These are phyloP conservation scores for Jordanella pulchra DNA, from an alignment of 2,797 vertebrate genomes.

Conservation along the genomic window DNA sequence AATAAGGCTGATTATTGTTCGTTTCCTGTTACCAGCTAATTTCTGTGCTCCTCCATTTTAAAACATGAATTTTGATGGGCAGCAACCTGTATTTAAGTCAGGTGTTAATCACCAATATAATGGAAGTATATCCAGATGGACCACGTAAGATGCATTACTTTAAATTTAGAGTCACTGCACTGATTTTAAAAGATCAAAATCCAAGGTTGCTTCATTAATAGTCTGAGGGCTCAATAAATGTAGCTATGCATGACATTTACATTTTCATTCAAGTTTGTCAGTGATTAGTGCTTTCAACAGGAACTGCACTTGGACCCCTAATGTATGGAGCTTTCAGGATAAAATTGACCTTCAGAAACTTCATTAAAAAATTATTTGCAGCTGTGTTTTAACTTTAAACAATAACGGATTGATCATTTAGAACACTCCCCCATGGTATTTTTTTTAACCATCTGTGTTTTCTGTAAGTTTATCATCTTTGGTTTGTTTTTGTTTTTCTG, in stretches of 20 bases:
- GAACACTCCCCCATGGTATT: neutral
- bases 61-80: neutral
- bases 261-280: too few relatives aligned
- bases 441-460: neutral
- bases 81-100: neutral
- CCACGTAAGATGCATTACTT: too few relatives aligned
- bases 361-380: neutral
- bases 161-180: too few relatives aligned
- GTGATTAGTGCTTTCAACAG: neutral
- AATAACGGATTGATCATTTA: neutral
- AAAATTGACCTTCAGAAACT: neutral
- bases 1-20: neutral
- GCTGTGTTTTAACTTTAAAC: neutral
- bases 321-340: neutral
- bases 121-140: neutral
- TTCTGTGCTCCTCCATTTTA: neutral
- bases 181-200: neutral
- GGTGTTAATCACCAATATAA: neutral
- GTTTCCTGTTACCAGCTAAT: neutral
- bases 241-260: neutral
- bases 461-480: neutral
- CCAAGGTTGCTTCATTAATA: neutral
- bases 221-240: neutral
- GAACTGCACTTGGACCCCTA: neutral
- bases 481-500: conserved; percentile 21